These are phyloP conservation scores for Emmelina monodactyla DNA, from an alignment of 2,888 invertebrate genomes.

Conservation along the genomic window DNA sequence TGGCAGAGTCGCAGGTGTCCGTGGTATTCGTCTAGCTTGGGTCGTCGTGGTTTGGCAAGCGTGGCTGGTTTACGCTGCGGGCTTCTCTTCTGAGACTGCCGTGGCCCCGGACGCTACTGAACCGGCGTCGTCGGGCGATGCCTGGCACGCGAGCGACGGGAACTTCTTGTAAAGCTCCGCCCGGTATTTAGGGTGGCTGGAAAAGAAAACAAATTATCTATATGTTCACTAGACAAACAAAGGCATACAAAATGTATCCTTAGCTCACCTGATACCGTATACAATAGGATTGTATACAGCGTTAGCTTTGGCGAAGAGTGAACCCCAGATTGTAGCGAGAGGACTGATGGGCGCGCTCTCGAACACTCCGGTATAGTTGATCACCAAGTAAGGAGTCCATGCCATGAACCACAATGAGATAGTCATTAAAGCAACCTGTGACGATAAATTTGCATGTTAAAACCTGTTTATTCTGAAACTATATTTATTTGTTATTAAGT, in stretches of 20 bases:
- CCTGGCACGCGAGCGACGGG: conserved; percentile 76
- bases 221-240: too few relatives aligned
- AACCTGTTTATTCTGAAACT: background rate
- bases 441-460: conserved; percentile 2
- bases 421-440: conserved; percentile 84
- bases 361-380: conserved; percentile 83
- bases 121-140: conserved; percentile 65
- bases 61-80: conserved; percentile 58
- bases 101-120: conserved; percentile 75
- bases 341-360: conserved; percentile 77
- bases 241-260: too few relatives aligned
- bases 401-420: conserved; percentile 91
- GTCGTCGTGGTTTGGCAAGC: conserved; percentile 12
- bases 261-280: conserved; percentile 81
- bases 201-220: too few relatives aligned
- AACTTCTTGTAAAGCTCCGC: conserved; percentile 78
- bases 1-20: conserved; percentile 40
- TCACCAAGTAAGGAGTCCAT: conserved; percentile 89
- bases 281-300: conserved; percentile 92
- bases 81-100: conserved; percentile 72
- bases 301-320: conserved; percentile 91
- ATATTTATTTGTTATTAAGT: background rate
- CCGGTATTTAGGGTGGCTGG: conserved; percentile 82
- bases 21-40: conserved; percentile 18
- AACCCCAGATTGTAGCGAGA: conserved; percentile 86